These are phyloP conservation scores for Athalia circularis DNA, from an alignment of 2,888 invertebrate species.

Conservation along the genomic window DNA sequence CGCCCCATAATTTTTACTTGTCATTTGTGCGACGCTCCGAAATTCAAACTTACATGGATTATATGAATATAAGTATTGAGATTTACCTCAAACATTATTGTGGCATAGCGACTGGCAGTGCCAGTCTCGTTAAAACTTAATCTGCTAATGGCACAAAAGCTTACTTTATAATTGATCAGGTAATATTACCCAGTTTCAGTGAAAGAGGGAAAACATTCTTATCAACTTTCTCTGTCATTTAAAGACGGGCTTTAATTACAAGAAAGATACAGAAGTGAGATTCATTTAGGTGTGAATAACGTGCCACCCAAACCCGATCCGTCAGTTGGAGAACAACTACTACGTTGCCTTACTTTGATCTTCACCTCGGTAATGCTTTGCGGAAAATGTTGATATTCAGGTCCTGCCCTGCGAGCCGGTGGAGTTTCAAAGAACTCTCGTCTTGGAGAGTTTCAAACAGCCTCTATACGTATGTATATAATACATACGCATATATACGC, in stretches of 20 bases:
- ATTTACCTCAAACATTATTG: background rate
- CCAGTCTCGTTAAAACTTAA: background rate
- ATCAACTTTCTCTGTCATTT: background rate
- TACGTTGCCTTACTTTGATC: background rate
- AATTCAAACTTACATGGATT: too few relatives aligned
- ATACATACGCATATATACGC: too few relatives aligned
- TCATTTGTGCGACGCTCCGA: too few relatives aligned
- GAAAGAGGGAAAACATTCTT: background rate
- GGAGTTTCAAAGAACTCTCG: slow-evolving; percentile 5
- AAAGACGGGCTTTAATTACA: background rate
- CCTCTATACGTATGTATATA: too few relatives aligned
- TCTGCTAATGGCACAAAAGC: background rate
- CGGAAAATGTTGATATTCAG: background rate
- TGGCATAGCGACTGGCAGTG: too few relatives aligned
- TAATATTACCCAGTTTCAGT: background rate
- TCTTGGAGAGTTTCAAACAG: background rate
- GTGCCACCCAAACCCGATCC: background rate
- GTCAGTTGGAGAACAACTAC: slow-evolving; percentile 2
- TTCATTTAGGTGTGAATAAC: slow-evolving; percentile 7
- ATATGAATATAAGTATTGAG: too few relatives aligned
- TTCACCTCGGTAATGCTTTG: background rate
- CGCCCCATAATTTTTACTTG: too few relatives aligned
- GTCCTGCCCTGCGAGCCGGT: background rate
- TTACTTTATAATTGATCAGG: background rate
- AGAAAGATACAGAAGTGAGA: background rate